Evolutionary conservation across 2,113 vertebrate genomes (phyloP), one percentile per base, ranked within the genome.

Genomic region (Callospermophilus lateralis): DNA sequence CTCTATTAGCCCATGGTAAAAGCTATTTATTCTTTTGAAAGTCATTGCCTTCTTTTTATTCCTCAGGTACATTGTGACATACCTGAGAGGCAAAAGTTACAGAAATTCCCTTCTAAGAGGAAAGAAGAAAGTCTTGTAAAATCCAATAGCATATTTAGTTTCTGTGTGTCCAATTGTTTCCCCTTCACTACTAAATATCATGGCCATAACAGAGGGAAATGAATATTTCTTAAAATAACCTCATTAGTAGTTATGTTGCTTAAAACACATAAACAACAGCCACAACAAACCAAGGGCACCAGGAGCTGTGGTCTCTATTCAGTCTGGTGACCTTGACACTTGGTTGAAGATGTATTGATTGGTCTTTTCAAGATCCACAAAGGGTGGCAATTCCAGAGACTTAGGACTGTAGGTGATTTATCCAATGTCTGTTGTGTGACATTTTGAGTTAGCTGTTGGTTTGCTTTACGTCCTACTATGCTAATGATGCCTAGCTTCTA

Each of bases 21-120:
- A 26, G 8, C 61, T 51, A 13, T 84, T 97, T 93, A 53, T 45
- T 94, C 20, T 94, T 97, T 89, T 58, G 53, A 96, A 51, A 45
- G 93, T 95, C 61, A 26, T 70, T 68, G 17, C 11, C 15, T 26
- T 10, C 3, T 45, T 80, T 90, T 73, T 91, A 67, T 96, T 76
- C 96, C 89, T 89, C n/a, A 77, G 72, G 30, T 16, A 80, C 3
- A 3, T 32, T 80, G 72, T 92, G 15, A 83, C 28, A 53, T n/a
- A 83, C 42, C 39, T 74, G 72, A 84, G 87, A 79, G 30, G 73
- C 53, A 10, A 84, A 88, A 95, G 68, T 65, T 90, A 93, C 0
- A 93, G 85, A 88, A 72, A 48, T 90, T 83, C 17, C 37, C 61
- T 88, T 92, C 17, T 48, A n/a, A 81, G 92, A 89, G 63, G 13